Evolutionary conservation across 92 coral and sea anemone species (phyloP), one percentile per base, ranked within the genome.

Genomic region (Phymanthus crucifer): DNA sequence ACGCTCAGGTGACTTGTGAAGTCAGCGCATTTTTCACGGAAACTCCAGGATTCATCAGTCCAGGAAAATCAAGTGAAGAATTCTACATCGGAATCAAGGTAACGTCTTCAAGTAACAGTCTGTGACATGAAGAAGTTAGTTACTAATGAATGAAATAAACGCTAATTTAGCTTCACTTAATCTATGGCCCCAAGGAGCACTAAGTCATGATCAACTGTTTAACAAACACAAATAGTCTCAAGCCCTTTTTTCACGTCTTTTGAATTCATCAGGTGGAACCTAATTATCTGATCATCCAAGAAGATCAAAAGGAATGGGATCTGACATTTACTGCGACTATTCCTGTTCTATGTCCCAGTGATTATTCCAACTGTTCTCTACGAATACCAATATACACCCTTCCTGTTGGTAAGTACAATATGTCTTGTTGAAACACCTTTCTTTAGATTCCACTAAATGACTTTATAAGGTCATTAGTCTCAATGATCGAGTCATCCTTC

Each of bases 81-180:
- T 92, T 88, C 73, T 87, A 85, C 66, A 86, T 92, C 66, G 98
- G 98, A 54, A 70, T 94, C 12, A 80, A 94, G 94, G 98, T 83
- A 77, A 32, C 75, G 40, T 43, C 48, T 43, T 43, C 1, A 12
- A 6, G 48, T 43, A 43, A 43, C 13, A 43, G 13, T n/a, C n/a
- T n/a, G n/a, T n/a, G n/a, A n/a, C n/a, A n/a, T n/a, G n/a, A n/a
- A n/a, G n/a, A n/a, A n/a, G n/a, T n/a, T n/a, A n/a, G n/a, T n/a
- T n/a, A n/a, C n/a, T n/a, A n/a, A n/a, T n/a, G n/a, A n/a, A n/a
- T n/a, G n/a, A n/a, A n/a, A n/a, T n/a, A n/a, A n/a, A n/a, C n/a
- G n/a, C n/a, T n/a, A n/a, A n/a, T n/a, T n/a, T n/a, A n/a, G n/a
- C n/a, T n/a, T n/a, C n/a, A n/a, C n/a, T n/a, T n/a, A n/a, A n/a